Evolutionary conservation across 2,113 vertebrate species (phyloP).

Genomic region (Rhea americana): DNA sequence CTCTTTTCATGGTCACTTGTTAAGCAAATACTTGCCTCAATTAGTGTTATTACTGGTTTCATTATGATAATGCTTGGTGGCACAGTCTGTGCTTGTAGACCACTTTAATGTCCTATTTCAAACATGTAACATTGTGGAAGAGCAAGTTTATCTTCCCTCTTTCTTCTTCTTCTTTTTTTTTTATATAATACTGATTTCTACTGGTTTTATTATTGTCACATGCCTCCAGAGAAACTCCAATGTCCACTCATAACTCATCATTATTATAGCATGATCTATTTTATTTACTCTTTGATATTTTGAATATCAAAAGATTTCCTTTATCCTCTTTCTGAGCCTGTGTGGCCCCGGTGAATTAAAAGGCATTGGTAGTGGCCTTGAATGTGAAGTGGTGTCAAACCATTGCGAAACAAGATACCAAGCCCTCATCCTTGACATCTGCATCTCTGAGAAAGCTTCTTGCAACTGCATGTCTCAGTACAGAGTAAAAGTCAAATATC

Average conservation of each 20-base stretch:
- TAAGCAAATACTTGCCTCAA: conserved; percentile 28
- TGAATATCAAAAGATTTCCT: conserved; percentile 17
- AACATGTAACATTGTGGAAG: background rate
- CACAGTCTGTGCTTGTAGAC: background rate
- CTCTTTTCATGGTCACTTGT: conserved; percentile 1
- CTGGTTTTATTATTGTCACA: background rate
- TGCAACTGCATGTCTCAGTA: background rate
- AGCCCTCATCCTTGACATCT: background rate
- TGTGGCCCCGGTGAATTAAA: background rate
- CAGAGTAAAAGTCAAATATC: background rate
- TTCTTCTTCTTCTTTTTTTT: background rate
- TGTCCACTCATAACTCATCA: background rate
- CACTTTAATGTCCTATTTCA: background rate
- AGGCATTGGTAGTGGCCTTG: background rate
- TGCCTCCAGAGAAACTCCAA: background rate
- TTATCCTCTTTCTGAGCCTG: background rate
- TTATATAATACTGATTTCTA: too few species aligned
- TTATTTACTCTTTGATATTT: background rate
- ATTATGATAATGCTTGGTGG: background rate
- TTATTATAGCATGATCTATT: background rate
- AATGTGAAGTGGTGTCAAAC: background rate
- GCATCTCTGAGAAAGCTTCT: background rate
- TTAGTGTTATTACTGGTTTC: conserved; percentile 5
- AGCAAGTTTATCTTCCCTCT: background rate
- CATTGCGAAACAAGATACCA: background rate